These are phyloP conservation scores for Tetranychus piercei DNA, from an alignment of 2,888 invertebrate species.

Conservation along the genomic window DNA sequence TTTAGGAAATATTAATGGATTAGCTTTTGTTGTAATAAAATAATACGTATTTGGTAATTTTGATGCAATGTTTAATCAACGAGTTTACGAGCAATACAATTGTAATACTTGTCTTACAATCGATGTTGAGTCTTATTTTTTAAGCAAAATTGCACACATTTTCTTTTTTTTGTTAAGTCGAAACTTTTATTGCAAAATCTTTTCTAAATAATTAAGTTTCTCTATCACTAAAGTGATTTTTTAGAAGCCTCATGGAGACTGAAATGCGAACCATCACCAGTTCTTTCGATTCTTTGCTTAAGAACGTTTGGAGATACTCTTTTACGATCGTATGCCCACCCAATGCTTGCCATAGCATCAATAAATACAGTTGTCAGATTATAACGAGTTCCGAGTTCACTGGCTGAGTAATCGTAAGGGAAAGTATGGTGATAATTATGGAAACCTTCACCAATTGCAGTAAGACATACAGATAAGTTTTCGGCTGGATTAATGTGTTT, in stretches of 20 bases:
- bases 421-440: constrained; percentile 35
- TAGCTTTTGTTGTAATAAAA: too few relatives aligned
- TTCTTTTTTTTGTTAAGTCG: too few relatives aligned
- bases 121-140: too few relatives aligned
- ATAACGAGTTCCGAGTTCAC: constrained; percentile 33
- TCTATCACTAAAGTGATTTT: too few relatives aligned
- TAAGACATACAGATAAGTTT: constrained; percentile 31
- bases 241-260: not conserved
- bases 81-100: too few relatives aligned
- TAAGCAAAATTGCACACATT: too few relatives aligned
- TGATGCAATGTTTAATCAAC: too few relatives aligned
- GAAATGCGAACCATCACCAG: constrained; percentile 38
- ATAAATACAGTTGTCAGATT: constrained; percentile 35
- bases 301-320: constrained; percentile 30
- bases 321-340: constrained; percentile 32
- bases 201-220: too few relatives aligned
- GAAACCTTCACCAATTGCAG: constrained; percentile 30
- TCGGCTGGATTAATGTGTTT: constrained; percentile 41
- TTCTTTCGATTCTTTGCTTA: constrained; percentile 30
- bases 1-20: too few relatives aligned
- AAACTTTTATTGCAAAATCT: too few relatives aligned
- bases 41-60: too few relatives aligned
- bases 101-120: too few relatives aligned
- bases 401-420: constrained; percentile 35
- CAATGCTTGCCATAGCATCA: constrained; percentile 32